phyloP scores from a whole-genome alignment of 2,113 vertebrate species.

The Nestor notabilis region DNA sequence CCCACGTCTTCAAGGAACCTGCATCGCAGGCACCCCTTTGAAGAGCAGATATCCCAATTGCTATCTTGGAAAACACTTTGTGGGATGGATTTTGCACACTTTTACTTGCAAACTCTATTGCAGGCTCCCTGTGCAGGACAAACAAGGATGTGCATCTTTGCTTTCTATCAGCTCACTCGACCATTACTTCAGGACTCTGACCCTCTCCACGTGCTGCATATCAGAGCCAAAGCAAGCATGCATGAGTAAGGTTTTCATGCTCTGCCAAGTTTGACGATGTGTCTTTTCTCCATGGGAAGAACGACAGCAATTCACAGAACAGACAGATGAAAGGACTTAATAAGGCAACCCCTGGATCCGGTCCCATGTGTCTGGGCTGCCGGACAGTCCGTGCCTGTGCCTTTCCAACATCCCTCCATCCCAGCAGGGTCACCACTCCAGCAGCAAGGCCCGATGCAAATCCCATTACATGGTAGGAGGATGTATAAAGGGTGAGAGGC shows the following conservation, averaged over 20 bases:
- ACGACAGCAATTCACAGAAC: neutral
- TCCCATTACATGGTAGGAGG: neutral
- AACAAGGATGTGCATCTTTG: neutral
- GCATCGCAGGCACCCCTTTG: neutral
- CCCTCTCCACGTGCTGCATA: neutral
- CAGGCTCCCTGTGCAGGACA: neutral
- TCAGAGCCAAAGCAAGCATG: neutral
- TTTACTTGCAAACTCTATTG: neutral
- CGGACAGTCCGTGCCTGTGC: rapidly evolving
- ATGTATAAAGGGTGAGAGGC: neutral
- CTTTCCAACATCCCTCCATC: neutral
- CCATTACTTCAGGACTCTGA: neutral
- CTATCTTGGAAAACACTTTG: neutral
- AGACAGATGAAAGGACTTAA: neutral
- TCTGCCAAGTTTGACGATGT: neutral
- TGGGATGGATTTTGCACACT: neutral
- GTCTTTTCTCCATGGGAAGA: constrained; percentile 8
- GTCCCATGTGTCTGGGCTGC: rapidly evolving
- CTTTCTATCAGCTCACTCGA: neutral
- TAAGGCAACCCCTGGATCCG: neutral
- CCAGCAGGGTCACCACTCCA: neutral
- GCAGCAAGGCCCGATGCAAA: neutral
- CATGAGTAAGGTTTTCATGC: neutral
- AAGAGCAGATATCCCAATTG: neutral
- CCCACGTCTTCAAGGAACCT: neutral